Base-by-base conservation (phyloP, 2,113 vertebrate genomes). In the Axis porcinus region DNA sequence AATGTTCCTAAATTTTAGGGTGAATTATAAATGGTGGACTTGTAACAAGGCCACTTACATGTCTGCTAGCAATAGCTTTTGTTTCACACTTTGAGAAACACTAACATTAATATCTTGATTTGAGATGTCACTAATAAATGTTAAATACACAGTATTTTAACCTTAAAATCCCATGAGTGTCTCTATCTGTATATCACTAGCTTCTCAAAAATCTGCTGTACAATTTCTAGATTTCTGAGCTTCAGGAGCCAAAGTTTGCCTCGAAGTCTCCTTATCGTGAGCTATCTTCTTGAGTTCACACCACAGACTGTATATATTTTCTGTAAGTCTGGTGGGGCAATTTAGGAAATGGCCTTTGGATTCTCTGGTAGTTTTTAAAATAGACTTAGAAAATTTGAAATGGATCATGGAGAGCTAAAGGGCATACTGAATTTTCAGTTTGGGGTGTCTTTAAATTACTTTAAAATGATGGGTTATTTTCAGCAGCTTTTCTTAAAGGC, bases 401-500 rank as follows among this genome's bases (percentile, higher is more conserved):
- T 96, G 33, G 70, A 84, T 96, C 28, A 74, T 79, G 50, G 36
- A 74, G 25, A 60, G 52, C 45, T 81, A 64, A 84, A 21, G 30
- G 50, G 17, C 54, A 54, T 89, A 89, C 19, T 91, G 70, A 93
- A 79, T 87, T 92, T 94, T 97, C 70, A 70, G 15, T 89, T 79
- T 45, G 40, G 15, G 50, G 5, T 67, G n/a, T 89, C 30, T 81
- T 86, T 94, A 92, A 96, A 74, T 94, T 85, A 76, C 60, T 97
- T 86, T 86, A 79, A 92, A 96, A 89, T 92, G 78, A 84, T 17
- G 30, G 47, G 62, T 88, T 96, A 94, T 96, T 96, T 82, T 84
- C 45, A 79, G 55, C 54, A 76, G 30, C 50, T 86, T 96, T 97
- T 85, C 81, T 91, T 45, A 79, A 93, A 78, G 6, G 33, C 40